Conservation (phyloP, 2,113 vertebrate species). For the Sylvia atricapilla region DNA sequence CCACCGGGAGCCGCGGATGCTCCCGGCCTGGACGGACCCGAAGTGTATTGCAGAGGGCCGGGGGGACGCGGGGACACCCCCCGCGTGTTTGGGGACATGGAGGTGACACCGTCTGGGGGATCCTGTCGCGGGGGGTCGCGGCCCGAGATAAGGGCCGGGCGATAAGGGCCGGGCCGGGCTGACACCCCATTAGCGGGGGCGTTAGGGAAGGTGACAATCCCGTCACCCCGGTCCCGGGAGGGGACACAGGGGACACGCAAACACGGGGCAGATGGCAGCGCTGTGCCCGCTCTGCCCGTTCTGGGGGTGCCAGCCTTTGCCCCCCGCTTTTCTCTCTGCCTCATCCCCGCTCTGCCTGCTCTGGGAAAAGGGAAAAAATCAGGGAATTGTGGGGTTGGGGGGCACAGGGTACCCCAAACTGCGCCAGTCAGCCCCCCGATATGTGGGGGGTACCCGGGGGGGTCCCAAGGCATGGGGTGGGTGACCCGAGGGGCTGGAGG, state of each 20-base stretch:
- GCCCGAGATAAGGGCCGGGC: not conserved
- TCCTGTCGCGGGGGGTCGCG: not conserved
- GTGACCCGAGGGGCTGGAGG: not conserved
- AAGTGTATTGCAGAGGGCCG: not conserved
- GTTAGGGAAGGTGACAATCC: slow-evolving; percentile 29
- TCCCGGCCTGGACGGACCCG: not conserved
- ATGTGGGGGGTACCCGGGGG: not conserved
- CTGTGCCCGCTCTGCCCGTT: not conserved
- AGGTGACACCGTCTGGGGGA: not conserved
- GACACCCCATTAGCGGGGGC: not conserved
- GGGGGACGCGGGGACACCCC: not conserved
- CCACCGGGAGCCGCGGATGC: not conserved
- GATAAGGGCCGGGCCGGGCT: not conserved
- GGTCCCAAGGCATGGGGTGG: not conserved
- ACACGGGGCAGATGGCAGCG: not conserved
- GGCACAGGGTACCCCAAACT: not conserved
- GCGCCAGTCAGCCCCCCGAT: not conserved
- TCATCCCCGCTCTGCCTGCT: too few relatives aligned
- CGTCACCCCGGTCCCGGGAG: not conserved
- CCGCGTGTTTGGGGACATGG: not conserved
- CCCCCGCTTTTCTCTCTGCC: not conserved
- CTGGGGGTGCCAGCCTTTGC: not conserved
- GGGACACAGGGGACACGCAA: not conserved
- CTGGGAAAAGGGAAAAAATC: too few relatives aligned
- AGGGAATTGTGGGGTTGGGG: not conserved